These are phyloP conservation scores for Acrobeloides nanus DNA, from an alignment of 2,888 invertebrate species.

Conservation along the genomic window DNA sequence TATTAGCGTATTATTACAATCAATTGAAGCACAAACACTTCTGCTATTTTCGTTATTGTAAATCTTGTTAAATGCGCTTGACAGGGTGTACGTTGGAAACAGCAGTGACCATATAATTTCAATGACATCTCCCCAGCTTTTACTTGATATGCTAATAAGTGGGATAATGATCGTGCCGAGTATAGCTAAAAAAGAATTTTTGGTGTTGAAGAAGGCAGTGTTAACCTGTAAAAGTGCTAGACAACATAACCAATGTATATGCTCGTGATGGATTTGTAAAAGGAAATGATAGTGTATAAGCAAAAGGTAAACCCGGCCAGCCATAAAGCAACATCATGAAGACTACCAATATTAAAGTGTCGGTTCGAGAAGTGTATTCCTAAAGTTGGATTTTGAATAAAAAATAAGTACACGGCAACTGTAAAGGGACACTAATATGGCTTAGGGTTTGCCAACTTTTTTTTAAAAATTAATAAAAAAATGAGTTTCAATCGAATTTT, in stretches of 20 bases:
- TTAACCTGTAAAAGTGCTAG: constrained; percentile 27
- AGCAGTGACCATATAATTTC: constrained; percentile 24
- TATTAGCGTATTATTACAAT: too few relatives aligned
- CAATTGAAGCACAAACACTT: constrained; percentile 29
- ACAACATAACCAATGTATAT: constrained; percentile 44
- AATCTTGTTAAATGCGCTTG: constrained; percentile 22
- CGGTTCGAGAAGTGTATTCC: not conserved
- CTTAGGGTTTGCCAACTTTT: too few relatives aligned
- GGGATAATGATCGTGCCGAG: constrained; percentile 44
- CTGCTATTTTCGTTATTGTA: constrained; percentile 39
- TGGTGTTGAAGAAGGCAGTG: too few relatives aligned
- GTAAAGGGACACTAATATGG: too few relatives aligned
- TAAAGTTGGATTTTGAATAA: constrained; percentile 29
- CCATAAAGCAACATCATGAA: constrained; percentile 31
- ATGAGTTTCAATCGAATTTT: too few relatives aligned
- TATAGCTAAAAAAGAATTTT: too few relatives aligned
- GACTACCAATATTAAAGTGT: constrained; percentile 19
- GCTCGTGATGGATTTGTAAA: constrained; percentile 45
- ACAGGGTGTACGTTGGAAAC: constrained; percentile 28
- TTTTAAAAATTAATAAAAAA: too few relatives aligned
- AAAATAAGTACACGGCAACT: too few relatives aligned
- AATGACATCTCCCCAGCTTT: constrained; percentile 22
- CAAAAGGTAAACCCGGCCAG: constrained; percentile 40
- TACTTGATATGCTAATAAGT: constrained; percentile 34
- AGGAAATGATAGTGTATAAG: constrained; percentile 42